Evolutionary conservation across 2,113 vertebrate genomes (phyloP).

Genomic region (Typhlomys cinereus): DNA sequence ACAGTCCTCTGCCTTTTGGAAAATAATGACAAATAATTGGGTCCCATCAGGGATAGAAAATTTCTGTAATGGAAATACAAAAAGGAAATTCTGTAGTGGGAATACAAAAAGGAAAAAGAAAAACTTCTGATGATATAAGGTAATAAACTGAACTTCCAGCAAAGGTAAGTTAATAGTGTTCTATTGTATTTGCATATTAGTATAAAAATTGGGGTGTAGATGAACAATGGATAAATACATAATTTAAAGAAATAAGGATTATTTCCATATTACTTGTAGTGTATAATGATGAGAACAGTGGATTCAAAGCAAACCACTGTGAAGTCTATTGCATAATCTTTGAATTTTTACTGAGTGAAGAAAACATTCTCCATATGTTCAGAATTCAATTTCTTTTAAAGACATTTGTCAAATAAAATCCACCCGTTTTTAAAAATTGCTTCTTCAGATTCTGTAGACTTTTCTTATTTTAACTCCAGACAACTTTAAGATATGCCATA

Average conservation of each 20-base stretch:
- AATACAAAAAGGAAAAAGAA: not conserved
- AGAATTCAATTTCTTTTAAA: not conserved
- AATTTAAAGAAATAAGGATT: not conserved
- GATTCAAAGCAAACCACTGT: not conserved
- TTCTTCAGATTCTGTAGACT: not conserved
- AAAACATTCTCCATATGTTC: not conserved
- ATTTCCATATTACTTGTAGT: not conserved
- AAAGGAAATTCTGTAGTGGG: not conserved
- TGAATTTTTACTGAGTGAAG: not conserved
- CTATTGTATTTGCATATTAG: not conserved
- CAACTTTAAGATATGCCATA: not conserved
- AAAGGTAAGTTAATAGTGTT: not conserved
- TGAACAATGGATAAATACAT: not conserved
- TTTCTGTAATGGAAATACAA: not conserved
- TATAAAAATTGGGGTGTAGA: not conserved
- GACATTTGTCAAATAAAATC: not conserved
- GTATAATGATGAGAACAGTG: not conserved
- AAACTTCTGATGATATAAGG: not conserved
- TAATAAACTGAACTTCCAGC: not conserved
- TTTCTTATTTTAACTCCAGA: not conserved
- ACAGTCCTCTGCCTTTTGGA: not conserved
- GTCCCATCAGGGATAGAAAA: not conserved
- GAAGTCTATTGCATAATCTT: not conserved
- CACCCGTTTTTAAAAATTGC: not conserved
- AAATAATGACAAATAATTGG: not conserved